Percentiles rank a stretch among this genome's conserved stretches.
Evolutionary conservation across 2,113 vertebrate genomes (phyloP).

Genomic region (Zonotrichia leucophrys): DNA sequence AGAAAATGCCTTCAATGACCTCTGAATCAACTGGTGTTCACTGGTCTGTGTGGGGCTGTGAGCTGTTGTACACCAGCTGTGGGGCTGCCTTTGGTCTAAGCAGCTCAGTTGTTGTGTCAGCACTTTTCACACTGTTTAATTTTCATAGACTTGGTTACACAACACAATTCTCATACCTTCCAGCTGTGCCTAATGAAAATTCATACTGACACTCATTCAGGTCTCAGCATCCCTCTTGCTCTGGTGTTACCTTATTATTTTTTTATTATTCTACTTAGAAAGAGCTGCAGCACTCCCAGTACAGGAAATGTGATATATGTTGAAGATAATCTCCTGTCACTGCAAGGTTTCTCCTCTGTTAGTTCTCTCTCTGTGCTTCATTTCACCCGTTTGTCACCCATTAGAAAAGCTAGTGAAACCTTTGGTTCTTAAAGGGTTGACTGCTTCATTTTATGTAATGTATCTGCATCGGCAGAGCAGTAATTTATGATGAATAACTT

Average conservation of each 20-base stretch:
- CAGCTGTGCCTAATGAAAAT: slow-evolving; percentile 52
- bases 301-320: neutral
- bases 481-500: slow-evolving; percentile 2
- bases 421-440: neutral
- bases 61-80: neutral
- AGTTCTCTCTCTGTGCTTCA: neutral
- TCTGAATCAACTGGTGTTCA: neutral
- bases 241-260: neutral
- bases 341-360: neutral
- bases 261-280: neutral
- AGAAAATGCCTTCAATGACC: neutral
- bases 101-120: slow-evolving; percentile 11
- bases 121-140: slow-evolving; percentile 28
- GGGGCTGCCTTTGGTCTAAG: neutral
- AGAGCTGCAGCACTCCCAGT: neutral
- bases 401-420: slow-evolving; percentile 10
- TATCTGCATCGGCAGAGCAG: neutral
- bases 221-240: neutral
- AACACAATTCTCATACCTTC: slow-evolving; percentile 27
- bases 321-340: neutral
- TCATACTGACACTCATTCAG: neutral
- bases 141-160: slow-evolving; percentile 31
- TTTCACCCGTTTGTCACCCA: neutral
- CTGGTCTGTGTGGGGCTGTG: neutral
- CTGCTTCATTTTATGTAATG: neutral